Base-by-base conservation (phyloP, 2,888 invertebrate genomes). In the Dysmachus trigonus region DNA sequence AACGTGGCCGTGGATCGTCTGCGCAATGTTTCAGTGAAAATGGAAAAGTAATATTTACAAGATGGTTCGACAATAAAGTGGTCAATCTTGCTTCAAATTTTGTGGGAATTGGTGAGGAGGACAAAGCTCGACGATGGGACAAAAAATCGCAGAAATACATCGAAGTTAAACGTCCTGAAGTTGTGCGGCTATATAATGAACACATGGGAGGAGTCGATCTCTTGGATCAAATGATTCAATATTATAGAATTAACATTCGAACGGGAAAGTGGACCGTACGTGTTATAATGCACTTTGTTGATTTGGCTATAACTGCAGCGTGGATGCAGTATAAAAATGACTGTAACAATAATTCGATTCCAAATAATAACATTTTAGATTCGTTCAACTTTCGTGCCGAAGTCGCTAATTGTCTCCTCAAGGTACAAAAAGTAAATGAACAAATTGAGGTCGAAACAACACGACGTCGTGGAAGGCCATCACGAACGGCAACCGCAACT, bases 61-160 rank as follows among this genome's bases (percentile, higher is more conserved):
- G 89, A 87, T 89, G 90, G 89, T 87, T 89, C 85, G 89, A 90
- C 86, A 90, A 89, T 86, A 89, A 89, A 86, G 87, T 88, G 1
- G 89, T 90, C n/a, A 87, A 87, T 85, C 73, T 90, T 53, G 88
- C 89, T 84, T 89, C 90, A 33, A 90, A 89, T 87, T 89, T 89
- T 88, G 85, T 89, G 53, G 89, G 89, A 7, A 87, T 88, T 47
- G 88, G 89, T 71, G 83, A 86, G 71, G 86, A 86, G 35, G 87
- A 89, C 85, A 86, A 86, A 85, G 88, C 87, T 85, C 86, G 87
- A 72, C 87, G 89, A 38, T 89, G 89, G 87, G 87, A 88, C 76
- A 88, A 88, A 82, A 85, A 30, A 84, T 85, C 7, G 30, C 88
- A 88, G 62, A 74, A 87, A 53, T 89, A 88, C 86, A 86, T 88